Evolutionary conservation across 2,888 invertebrate species (phyloP).

Genomic region (Athalia cordata): DNA sequence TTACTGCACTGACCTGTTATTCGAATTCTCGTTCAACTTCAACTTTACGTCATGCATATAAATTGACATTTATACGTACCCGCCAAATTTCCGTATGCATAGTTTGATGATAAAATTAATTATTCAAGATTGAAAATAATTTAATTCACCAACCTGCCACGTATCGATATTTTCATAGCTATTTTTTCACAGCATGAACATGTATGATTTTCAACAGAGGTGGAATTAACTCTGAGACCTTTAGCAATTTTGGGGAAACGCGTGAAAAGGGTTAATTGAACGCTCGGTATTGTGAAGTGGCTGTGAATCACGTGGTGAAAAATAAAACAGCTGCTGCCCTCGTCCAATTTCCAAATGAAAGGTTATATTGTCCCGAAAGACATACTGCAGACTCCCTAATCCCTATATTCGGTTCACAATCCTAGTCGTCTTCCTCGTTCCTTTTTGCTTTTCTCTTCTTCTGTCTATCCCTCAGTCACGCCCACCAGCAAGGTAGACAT

Average conservation of each 20-base stretch:
- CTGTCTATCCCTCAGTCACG: slow-evolving; percentile 34
- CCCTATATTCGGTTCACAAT: slow-evolving; percentile 11
- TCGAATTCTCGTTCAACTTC: too few relatives aligned
- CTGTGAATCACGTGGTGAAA: slow-evolving; percentile 4
- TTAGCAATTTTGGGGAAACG: neutral
- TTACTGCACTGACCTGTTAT: too few relatives aligned
- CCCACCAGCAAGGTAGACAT: slow-evolving; percentile 36
- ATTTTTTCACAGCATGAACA: too few relatives aligned
- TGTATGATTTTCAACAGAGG: too few relatives aligned
- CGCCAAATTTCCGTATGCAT: too few relatives aligned
- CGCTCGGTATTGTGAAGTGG: neutral
- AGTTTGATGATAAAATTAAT: too few relatives aligned
- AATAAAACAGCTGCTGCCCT: neutral
- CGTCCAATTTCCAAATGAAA: slow-evolving; percentile 30
- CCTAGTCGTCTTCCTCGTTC: neutral
- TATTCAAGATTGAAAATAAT: too few relatives aligned
- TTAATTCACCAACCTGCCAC: too few relatives aligned
- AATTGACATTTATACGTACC: too few relatives aligned
- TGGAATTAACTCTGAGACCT: too few relatives aligned
- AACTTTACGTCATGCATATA: too few relatives aligned
- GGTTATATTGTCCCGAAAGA: slow-evolving; percentile 32
- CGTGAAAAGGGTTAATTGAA: neutral
- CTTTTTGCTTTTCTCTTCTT: neutral
- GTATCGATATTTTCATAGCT: too few relatives aligned
- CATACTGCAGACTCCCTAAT: slow-evolving; percentile 21